Evolutionary conservation across 2,113 vertebrate genomes (phyloP).

Genomic region (Callocephalon fimbriatum): DNA sequence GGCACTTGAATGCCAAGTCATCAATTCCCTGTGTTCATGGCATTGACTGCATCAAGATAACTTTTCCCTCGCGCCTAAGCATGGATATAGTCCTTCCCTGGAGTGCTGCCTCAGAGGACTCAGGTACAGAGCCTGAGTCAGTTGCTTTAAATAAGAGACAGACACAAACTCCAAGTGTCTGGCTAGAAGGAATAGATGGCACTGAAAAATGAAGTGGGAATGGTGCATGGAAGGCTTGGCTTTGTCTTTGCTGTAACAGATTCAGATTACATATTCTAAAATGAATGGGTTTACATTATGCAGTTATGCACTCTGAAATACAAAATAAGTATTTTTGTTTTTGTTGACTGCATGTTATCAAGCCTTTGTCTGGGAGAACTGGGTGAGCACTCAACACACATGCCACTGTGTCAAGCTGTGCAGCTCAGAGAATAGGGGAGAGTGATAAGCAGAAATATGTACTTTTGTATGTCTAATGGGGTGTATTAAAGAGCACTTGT

Average conservation of each 20-base stretch:
- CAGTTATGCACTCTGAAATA: neutral
- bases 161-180: neutral
- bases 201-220: neutral
- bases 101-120: conserved; percentile 54
- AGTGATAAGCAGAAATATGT: neutral
- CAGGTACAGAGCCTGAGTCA: neutral
- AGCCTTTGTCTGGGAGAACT: neutral
- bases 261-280: neutral
- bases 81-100: conserved; percentile 28
- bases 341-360: neutral
- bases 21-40: conserved; percentile 77
- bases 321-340: neutral
- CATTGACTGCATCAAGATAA: conserved; percentile 79
- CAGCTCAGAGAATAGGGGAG: neutral
- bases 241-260: neutral
- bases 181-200: neutral
- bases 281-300: neutral
- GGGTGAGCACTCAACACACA: neutral
- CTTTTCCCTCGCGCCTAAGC: conserved; percentile 73
- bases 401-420: neutral
- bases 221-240: neutral
- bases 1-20: conserved; percentile 81
- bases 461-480: neutral
- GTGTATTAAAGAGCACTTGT: neutral
- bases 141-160: conserved; percentile 35